Percentiles rank a stretch among this genome's conserved stretches.
Evolutionary conservation across 2,888 invertebrate species (phyloP).

Genomic region (Apotomis capreana): DNA sequence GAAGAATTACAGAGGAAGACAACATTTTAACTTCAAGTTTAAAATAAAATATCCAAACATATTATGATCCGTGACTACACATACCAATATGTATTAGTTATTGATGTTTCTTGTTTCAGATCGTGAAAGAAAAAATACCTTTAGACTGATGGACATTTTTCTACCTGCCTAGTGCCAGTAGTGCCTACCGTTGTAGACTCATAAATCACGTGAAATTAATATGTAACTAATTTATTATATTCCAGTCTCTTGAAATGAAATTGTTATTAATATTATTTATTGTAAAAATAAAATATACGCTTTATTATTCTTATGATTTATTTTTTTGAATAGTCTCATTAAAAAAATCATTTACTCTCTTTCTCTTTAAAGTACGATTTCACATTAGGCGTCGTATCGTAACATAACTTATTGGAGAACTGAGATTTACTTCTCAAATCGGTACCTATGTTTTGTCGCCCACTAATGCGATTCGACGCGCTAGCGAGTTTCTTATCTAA

Average conservation of each 20-base stretch:
- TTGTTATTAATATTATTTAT: slow-evolving; percentile 32
- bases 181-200: neutral
- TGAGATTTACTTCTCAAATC: too few relatives aligned
- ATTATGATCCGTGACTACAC: too few relatives aligned
- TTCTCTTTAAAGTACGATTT: too few relatives aligned
- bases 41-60: too few relatives aligned
- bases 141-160: slow-evolving; percentile 79
- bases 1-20: too few relatives aligned
- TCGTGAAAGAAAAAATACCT: slow-evolving; percentile 89
- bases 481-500: too few relatives aligned
- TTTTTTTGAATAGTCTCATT: neutral
- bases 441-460: too few relatives aligned
- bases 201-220: neutral
- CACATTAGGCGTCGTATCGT: too few relatives aligned
- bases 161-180: slow-evolving; percentile 3
- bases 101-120: slow-evolving; percentile 79
- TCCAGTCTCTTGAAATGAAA: slow-evolving; percentile 39
- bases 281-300: slow-evolving; percentile 21
- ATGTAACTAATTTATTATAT: slow-evolving; percentile 22
- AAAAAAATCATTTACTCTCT: too few relatives aligned
- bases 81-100: neutral
- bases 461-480: too few relatives aligned
- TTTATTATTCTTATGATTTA: slow-evolving; percentile 7
- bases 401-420: too few relatives aligned
- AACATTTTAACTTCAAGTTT: too few relatives aligned